Evolutionary conservation across 2,888 invertebrate genomes (phyloP).

Genomic region (Flexamia atlantica): DNA sequence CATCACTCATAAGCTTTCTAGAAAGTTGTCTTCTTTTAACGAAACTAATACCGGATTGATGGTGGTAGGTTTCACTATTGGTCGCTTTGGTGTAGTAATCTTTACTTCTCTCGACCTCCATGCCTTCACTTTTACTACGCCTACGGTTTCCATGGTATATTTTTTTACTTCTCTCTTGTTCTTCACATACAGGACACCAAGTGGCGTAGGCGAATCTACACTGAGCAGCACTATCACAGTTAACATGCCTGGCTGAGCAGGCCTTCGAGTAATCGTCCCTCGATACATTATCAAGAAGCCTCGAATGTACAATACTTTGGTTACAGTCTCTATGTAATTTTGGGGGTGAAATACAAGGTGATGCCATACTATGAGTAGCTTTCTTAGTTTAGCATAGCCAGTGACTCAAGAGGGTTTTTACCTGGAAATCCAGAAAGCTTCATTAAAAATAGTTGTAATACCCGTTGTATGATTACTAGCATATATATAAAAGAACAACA

Average conservation of each 20-base stretch:
- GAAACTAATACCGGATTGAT: conserved; percentile 45
- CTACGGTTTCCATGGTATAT: conserved; percentile 37
- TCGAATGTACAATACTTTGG: background rate
- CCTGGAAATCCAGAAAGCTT: background rate
- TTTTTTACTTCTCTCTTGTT: conserved; percentile 60
- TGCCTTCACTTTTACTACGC: conserved; percentile 63
- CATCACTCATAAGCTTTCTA: conserved; percentile 31
- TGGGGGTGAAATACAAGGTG: conserved; percentile 39
- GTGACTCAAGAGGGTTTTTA: background rate
- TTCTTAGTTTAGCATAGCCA: background rate
- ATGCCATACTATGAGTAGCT: conserved; percentile 10
- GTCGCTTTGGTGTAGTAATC: conserved; percentile 50
- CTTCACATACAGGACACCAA: conserved; percentile 67
- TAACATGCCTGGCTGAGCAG: conserved; percentile 30
- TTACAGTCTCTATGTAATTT: conserved; percentile 19
- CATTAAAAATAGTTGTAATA: no score
- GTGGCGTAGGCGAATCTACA: conserved; percentile 65
- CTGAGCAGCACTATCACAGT: background rate
- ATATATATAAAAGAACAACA: no score
- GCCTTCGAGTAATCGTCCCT: background rate
- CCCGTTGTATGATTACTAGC: no score
- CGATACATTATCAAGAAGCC: background rate
- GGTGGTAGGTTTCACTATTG: conserved; percentile 5
- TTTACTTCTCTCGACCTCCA: conserved; percentile 58
- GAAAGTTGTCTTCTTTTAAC: conserved; percentile 19